phyloP scores from a whole-genome alignment of 2,113 vertebrate species.

The Anseranas semipalmata region DNA sequence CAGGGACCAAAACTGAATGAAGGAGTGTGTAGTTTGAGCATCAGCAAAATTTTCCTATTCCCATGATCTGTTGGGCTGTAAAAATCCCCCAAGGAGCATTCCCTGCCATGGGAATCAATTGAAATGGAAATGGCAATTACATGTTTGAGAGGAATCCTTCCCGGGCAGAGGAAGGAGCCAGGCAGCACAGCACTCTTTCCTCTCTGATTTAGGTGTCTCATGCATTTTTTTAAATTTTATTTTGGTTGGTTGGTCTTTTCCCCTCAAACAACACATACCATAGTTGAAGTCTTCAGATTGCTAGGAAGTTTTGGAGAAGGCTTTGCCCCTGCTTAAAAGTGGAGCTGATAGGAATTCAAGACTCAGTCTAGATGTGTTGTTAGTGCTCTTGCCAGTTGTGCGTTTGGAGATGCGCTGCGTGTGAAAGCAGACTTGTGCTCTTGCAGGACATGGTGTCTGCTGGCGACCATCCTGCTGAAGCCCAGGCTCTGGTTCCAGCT shows the following conservation, averaged over 20 bases:
- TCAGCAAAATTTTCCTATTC: constrained; percentile 27
- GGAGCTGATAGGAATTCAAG: accelerated
- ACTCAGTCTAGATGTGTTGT: neutral
- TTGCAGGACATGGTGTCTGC: neutral
- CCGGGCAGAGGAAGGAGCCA: neutral
- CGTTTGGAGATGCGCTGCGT: neutral
- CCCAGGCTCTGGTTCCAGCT: neutral
- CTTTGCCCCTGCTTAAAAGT: neutral
- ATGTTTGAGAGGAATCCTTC: neutral
- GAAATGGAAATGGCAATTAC: constrained; percentile 46
- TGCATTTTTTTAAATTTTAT: neutral
- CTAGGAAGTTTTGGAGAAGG: neutral
- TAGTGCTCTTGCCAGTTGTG: neutral
- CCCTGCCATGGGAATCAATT: constrained; percentile 41
- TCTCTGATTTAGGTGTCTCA: neutral
- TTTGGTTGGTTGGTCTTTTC: too few species aligned
- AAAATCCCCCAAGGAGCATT: constrained; percentile 40
- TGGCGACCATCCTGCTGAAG: neutral
- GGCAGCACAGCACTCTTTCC: neutral
- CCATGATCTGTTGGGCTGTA: constrained; percentile 30
- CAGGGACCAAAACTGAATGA: neutral
- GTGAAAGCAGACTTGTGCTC: neutral
- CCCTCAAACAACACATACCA: neutral
- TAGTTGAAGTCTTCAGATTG: neutral
- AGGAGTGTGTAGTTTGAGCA: neutral